Percentiles rank a stretch among this genome's conserved stretches.
Evolutionary conservation across 2,797 vertebrate species (phyloP).

Genomic region (Enteromius treurensis): DNA sequence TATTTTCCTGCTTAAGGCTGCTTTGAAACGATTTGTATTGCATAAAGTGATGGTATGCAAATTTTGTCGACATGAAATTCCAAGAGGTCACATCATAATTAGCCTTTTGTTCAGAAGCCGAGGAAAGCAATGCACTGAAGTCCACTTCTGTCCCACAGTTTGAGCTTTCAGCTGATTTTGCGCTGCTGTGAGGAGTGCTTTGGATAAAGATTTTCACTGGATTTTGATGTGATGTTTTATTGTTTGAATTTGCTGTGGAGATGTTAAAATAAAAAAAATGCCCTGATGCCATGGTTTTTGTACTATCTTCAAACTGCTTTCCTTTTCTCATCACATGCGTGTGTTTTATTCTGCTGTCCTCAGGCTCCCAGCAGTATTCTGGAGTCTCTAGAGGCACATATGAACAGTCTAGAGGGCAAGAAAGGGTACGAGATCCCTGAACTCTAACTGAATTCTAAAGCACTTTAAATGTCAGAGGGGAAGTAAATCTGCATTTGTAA

Average conservation of each 20-base stretch:
- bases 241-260: constrained; percentile 15
- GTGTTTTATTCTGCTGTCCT: constrained; percentile 53
- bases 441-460: constrained; percentile 14
- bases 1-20: not conserved
- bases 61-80: not conserved
- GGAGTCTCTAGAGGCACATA: constrained; percentile 98
- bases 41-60: not conserved
- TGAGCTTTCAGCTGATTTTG: constrained; percentile 38
- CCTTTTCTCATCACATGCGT: not conserved
- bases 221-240: constrained; percentile 29
- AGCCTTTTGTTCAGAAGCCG: not conserved
- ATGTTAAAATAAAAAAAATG: not conserved
- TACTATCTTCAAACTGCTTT: not conserved
- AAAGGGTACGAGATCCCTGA: constrained; percentile 80
- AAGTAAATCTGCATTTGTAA: not conserved
- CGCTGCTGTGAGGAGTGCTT: constrained; percentile 33
- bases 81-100: not conserved
- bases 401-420: constrained; percentile 95
- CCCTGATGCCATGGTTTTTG: not conserved
- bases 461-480: not conserved
- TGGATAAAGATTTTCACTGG: not conserved
- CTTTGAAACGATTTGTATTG: not conserved
- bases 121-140: constrained; percentile 42
- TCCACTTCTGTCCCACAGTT: not conserved
- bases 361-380: constrained; percentile 98